These are phyloP conservation scores for Diadema setosum DNA, from an alignment of 35 echinoderm and acorn worm genomes.

Conservation along the genomic window DNA sequence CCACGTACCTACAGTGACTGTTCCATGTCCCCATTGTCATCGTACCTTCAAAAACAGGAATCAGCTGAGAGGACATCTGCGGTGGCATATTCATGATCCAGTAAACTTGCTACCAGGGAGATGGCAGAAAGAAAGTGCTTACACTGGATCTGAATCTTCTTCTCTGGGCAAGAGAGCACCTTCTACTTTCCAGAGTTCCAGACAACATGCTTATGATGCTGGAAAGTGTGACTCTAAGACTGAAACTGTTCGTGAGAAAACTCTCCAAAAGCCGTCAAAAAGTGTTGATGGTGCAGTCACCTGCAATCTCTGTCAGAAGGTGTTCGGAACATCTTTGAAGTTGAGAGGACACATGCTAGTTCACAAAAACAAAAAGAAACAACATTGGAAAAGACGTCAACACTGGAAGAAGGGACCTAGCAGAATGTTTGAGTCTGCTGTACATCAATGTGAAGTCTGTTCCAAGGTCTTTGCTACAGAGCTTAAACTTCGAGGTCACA, in stretches of 20 bases:
- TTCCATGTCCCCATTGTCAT: not conserved
- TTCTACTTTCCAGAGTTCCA: not conserved
- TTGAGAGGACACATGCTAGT: slow-evolving; percentile 3
- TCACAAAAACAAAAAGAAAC: slow-evolving; percentile 1
- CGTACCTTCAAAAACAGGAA: not conserved
- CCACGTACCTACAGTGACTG: not conserved
- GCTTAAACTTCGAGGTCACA: not conserved
- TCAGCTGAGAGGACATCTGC: slow-evolving; percentile 1
- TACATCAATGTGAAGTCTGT: not conserved
- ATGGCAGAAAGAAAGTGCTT: not conserved
- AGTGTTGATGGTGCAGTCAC: not conserved
- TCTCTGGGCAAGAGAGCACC: not conserved
- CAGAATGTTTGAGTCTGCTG: not conserved
- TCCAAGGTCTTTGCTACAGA: not conserved
- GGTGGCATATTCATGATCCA: not conserved
- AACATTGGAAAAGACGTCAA: not conserved
- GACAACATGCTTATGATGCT: too few species aligned
- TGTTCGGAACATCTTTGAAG: not conserved
- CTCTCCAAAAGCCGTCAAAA: not conserved
- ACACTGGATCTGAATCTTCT: not conserved
- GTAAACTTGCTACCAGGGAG: not conserved
- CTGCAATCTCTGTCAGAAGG: not conserved
- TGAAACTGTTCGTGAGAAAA: not conserved
- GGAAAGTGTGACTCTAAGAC: not conserved
- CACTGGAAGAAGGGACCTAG: not conserved